phyloP scores from a whole-genome alignment of 2,113 vertebrate genomes.

The Sapayoa aenigma region DNA sequence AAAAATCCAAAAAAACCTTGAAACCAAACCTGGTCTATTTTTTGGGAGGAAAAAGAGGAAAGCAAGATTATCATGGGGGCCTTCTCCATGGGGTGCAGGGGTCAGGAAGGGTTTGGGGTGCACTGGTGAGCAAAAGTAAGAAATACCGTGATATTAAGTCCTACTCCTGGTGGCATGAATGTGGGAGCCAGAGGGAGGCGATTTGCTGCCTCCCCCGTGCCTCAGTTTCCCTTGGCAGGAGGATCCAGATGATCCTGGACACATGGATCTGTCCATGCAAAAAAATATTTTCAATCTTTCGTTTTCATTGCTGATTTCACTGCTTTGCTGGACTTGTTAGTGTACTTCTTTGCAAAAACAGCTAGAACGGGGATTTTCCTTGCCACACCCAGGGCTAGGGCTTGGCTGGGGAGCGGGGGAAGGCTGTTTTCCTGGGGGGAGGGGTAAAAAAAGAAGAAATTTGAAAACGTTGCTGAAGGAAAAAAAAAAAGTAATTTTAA shows the following conservation, averaged over 20 bases:
- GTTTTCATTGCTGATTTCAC: background rate
- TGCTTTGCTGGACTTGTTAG: background rate
- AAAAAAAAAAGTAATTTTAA: background rate
- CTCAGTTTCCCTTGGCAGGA: background rate
- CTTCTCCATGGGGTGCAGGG: background rate
- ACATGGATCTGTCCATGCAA: accelerated
- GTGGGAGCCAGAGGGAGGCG: background rate
- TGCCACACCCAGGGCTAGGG: too few species aligned
- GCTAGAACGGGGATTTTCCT: background rate
- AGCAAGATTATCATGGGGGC: accelerated
- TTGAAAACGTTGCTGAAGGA: accelerated
- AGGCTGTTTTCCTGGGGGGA: background rate
- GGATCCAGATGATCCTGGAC: accelerated
- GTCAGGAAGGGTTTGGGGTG: background rate
- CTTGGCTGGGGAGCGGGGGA: too few species aligned
- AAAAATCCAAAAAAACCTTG: background rate
- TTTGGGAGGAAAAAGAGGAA: slow-evolving; percentile 70
- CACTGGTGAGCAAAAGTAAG: background rate
- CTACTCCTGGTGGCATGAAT: background rate
- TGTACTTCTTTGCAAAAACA: background rate
- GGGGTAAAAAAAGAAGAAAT: accelerated
- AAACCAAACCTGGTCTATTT: slow-evolving; percentile 66
- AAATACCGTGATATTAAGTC: background rate
- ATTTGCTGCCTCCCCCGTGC: background rate
- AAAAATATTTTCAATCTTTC: background rate